A percentile compares a stretch with the other conserved stretches of the same genome.
Evolutionary conservation across 1,140 invertebrate genomes (phyloP).

Genomic region (Polypedilum vanderplanki): DNA sequence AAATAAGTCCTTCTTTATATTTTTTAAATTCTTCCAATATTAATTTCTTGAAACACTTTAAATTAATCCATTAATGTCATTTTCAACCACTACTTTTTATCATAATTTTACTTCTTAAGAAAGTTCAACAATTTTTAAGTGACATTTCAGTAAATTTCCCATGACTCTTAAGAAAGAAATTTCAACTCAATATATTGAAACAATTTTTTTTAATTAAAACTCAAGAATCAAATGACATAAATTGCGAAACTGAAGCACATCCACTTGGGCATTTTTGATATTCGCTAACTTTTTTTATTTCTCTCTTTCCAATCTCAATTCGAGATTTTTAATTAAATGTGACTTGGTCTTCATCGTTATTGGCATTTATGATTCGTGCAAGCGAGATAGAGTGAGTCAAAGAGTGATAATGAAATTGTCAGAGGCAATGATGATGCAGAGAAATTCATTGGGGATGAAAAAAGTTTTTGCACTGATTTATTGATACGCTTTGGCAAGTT

Average conservation of each 20-base stretch:
- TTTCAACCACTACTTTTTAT: too few relatives aligned
- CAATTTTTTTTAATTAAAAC: slow-evolving; percentile 1
- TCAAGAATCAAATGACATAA: slow-evolving; percentile 12
- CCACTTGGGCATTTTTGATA: background rate
- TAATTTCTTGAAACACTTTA: too few relatives aligned
- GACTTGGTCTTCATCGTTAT: background rate
- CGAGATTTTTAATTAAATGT: slow-evolving; percentile 7
- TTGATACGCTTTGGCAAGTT: background rate
- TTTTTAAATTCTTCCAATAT: too few relatives aligned
- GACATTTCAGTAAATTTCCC: too few relatives aligned
- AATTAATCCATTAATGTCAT: too few relatives aligned
- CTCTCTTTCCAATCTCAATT: background rate
- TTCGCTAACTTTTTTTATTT: background rate
- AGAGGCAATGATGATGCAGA: background rate
- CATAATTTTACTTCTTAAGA: too few relatives aligned
- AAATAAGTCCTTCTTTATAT: too few relatives aligned
- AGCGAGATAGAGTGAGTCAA: too few relatives aligned
- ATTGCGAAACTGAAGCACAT: background rate
- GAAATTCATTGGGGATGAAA: background rate
- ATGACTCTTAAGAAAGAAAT: too few relatives aligned
- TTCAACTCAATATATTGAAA: too few relatives aligned
- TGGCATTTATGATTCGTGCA: slow-evolving; percentile 8
- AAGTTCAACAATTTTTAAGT: too few relatives aligned
- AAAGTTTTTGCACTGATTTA: slow-evolving; percentile 6
- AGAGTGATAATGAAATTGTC: slow-evolving; percentile 13